Evolutionary conservation across 2,888 invertebrate species (phyloP).

Genomic region (Andricus quercusramuli): DNA sequence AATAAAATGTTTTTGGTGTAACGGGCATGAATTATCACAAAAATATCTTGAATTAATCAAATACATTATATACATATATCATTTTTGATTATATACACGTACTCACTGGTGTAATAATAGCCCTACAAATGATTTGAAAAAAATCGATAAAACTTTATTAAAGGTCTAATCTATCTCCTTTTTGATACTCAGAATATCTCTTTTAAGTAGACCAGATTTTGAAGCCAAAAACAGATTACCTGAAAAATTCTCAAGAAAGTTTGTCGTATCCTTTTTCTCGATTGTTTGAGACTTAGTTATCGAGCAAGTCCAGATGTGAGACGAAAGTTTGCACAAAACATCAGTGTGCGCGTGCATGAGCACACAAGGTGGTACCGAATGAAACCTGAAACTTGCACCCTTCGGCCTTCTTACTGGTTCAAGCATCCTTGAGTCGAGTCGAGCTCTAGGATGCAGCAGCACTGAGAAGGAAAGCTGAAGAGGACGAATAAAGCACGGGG

Average conservation of each 20-base stretch:
- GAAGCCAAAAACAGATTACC: background rate
- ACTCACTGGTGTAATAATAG: too few species aligned
- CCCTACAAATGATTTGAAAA: too few species aligned
- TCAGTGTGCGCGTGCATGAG: constrained; percentile 45
- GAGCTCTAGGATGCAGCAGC: constrained; percentile 44
- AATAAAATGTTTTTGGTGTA: too few species aligned
- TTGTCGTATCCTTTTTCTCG: background rate
- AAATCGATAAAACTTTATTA: too few species aligned
- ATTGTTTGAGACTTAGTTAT: background rate
- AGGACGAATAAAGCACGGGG: constrained; percentile 42
- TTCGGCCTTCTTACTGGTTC: constrained; percentile 49
- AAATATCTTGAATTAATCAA: too few species aligned
- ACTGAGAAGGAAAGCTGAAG: constrained; percentile 41
- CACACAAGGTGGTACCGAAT: constrained; percentile 24
- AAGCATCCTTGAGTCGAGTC: constrained; percentile 47
- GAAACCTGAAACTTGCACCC: constrained; percentile 43
- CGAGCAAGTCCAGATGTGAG: constrained; percentile 7
- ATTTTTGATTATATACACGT: too few species aligned
- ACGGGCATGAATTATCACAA: too few species aligned
- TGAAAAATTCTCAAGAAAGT: background rate
- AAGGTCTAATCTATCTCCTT: too few species aligned
- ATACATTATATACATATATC: too few species aligned
- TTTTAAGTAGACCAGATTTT: too few species aligned
- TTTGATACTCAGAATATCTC: too few species aligned
- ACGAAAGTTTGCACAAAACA: constrained; percentile 43